phyloP scores from a whole-genome alignment of 92 coral and sea anemone genomes.

The Phenganax stokvisi region DNA sequence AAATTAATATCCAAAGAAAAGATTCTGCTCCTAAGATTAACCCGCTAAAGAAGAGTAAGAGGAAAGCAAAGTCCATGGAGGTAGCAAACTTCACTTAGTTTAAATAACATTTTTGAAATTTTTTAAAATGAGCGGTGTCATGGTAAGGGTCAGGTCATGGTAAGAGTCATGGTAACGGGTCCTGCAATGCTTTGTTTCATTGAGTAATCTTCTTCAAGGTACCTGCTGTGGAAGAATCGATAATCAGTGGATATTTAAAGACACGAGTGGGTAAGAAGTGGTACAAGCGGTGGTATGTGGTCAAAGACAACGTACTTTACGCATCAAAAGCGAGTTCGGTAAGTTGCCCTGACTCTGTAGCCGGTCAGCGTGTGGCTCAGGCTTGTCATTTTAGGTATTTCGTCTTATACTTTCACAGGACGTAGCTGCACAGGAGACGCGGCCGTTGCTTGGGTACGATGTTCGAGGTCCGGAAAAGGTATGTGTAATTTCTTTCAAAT shows the following conservation, averaged over 20 bases:
- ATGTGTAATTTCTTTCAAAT: not conserved
- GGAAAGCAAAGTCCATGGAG: not conserved
- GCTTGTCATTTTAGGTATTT: not conserved
- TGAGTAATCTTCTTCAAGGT: constrained; percentile 47
- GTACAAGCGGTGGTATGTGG: constrained; percentile 88
- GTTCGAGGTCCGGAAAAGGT: constrained; percentile 76
- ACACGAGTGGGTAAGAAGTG: constrained; percentile 68
- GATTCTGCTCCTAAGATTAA: not conserved
- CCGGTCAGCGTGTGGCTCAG: not conserved
- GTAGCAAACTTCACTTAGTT: not conserved
- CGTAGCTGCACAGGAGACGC: constrained; percentile 75
- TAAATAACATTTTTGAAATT: not conserved
- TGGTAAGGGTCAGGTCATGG: too few species aligned
- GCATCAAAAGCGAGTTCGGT: constrained; percentile 96
- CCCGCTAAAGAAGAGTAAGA: not conserved
- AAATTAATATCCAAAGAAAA: not conserved
- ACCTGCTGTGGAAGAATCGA: constrained; percentile 74
- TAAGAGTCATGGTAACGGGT: too few species aligned
- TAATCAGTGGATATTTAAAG: constrained; percentile 82
- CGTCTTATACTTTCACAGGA: constrained; percentile 50
- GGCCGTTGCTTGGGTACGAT: constrained; percentile 74
- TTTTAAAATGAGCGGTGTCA: too few species aligned
- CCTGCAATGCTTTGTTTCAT: not conserved
- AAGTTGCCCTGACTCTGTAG: constrained; percentile 26
- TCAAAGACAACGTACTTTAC: constrained; percentile 82